These are phyloP conservation scores for Argynnis bischoffii DNA, from an alignment of 2,888 invertebrate species.

Conservation along the genomic window DNA sequence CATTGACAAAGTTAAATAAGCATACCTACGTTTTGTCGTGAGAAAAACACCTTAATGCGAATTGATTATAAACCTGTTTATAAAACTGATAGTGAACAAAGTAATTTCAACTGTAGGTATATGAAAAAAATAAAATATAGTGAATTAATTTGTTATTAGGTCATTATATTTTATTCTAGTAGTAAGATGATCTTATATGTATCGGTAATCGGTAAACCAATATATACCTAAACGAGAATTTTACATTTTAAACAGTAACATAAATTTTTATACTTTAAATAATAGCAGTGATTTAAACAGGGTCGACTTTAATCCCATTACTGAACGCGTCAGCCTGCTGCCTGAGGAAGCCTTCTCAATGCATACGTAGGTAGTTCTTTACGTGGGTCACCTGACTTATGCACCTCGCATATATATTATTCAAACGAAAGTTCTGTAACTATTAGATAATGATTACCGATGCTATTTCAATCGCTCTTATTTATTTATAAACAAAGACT, in stretches of 20 bases:
- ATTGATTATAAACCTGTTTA: background rate
- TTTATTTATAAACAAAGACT: slow-evolving; percentile 28
- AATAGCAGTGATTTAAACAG: slow-evolving; percentile 31
- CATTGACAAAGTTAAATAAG: background rate
- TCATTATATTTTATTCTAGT: too few species aligned
- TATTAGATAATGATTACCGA: slow-evolving; percentile 27
- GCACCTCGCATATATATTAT: slow-evolving; percentile 40
- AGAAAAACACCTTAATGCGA: slow-evolving; percentile 1
- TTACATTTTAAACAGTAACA: too few species aligned
- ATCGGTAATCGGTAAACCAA: too few species aligned
- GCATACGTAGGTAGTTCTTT: slow-evolving; percentile 45
- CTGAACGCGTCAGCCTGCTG: slow-evolving; percentile 65
- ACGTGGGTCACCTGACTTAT: slow-evolving; percentile 54
- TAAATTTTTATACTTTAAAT: slow-evolving; percentile 23
- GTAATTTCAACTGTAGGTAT: too few species aligned
- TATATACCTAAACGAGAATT: too few species aligned
- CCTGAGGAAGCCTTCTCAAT: slow-evolving; percentile 57
- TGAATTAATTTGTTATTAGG: too few species aligned
- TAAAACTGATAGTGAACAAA: background rate
- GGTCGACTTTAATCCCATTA: slow-evolving; percentile 68
- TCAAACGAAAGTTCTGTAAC: slow-evolving; percentile 25
- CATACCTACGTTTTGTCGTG: slow-evolving; percentile 1
- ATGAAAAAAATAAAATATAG: too few species aligned
- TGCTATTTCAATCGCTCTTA: slow-evolving; percentile 8
- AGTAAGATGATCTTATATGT: too few species aligned